These are phyloP conservation scores for Eidolon helvum DNA, from an alignment of 2,113 vertebrate species.

Conservation along the genomic window DNA sequence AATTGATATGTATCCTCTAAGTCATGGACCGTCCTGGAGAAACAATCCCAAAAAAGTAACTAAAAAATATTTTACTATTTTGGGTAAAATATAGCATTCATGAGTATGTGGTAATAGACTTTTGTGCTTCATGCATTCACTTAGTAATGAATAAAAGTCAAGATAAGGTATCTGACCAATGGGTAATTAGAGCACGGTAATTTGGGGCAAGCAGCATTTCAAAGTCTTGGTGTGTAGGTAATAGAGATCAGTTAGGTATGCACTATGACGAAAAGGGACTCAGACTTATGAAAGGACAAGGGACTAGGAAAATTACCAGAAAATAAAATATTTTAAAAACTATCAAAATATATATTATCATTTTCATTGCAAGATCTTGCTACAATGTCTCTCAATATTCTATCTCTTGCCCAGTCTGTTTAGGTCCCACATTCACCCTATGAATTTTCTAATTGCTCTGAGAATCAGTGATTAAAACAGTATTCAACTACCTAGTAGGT, in stretches of 20 bases:
- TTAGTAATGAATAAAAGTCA: constrained; percentile 4
- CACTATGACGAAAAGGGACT: not conserved
- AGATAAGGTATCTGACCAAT: not conserved
- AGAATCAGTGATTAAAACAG: not conserved
- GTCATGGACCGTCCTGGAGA: not conserved
- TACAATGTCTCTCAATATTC: not conserved
- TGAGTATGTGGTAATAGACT: not conserved
- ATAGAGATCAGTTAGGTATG: not conserved
- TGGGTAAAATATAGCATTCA: not conserved
- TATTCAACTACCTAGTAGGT: not conserved
- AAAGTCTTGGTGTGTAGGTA: not conserved
- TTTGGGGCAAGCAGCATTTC: not conserved
- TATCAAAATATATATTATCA: not conserved
- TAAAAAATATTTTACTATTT: not conserved
- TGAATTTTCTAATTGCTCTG: not conserved
- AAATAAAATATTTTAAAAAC: not conserved
- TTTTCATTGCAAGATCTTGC: not conserved
- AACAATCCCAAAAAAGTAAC: not conserved
- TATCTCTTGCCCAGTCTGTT: not conserved
- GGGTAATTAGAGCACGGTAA: constrained; percentile 1
- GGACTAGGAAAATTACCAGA: not conserved
- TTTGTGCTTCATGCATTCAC: not conserved
- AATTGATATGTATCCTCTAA: not conserved
- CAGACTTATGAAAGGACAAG: not conserved
- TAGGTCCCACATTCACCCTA: not conserved